A percentile compares a stretch with the other conserved stretches of the same genome.
phyloP scores from a whole-genome alignment of 2,113 vertebrate genomes.

The Myocastor coypus region DNA sequence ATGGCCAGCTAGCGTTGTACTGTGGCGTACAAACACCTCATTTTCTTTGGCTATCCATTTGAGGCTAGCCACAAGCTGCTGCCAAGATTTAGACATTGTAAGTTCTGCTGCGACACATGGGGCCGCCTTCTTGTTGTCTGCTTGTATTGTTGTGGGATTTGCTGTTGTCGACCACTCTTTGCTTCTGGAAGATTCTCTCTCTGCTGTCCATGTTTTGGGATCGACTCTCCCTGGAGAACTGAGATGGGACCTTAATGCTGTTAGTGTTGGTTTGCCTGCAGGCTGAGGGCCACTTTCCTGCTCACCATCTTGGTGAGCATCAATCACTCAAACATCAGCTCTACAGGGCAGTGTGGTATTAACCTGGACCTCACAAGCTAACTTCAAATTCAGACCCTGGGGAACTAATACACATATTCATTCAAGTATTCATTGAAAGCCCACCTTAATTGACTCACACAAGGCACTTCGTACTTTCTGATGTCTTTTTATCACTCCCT shows the following conservation, averaged over 20 bases:
- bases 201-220: neutral
- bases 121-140: neutral
- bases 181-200: neutral
- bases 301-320: neutral
- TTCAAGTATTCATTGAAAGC: neutral
- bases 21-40: neutral
- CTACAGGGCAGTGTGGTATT: neutral
- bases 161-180: neutral
- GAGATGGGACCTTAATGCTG: neutral
- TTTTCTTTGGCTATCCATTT: neutral
- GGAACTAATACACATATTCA: neutral
- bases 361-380: neutral
- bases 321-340: neutral
- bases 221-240: neutral
- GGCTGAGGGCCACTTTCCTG: neutral
- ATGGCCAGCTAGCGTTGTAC: neutral
- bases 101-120: neutral
- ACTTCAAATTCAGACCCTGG: neutral
- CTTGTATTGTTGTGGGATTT: too few relatives aligned
- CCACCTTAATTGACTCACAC: neutral
- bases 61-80: neutral
- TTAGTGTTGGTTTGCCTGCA: neutral
- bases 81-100: neutral
- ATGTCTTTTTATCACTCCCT: neutral
- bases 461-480: neutral